Evolutionary conservation across 2,888 invertebrate species (phyloP).

Genomic region (Blera fallax): DNA sequence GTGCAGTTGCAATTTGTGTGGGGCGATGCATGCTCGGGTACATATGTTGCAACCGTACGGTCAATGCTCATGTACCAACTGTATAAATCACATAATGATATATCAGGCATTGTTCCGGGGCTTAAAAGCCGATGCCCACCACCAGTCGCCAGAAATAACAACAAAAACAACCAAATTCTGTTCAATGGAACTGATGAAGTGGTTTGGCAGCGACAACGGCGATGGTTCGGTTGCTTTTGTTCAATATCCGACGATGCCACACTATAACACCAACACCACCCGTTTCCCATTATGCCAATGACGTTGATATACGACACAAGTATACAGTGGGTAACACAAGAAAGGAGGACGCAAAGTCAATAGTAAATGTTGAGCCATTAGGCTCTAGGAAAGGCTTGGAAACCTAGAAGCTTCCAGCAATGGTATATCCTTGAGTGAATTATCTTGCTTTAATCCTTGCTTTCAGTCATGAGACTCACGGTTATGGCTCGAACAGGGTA

Average conservation of each 20-base stretch:
- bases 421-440: too few species aligned
- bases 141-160: conserved; percentile 24
- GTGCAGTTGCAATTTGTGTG: conserved; percentile 53
- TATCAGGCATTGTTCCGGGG: conserved; percentile 64
- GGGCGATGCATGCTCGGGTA: conserved; percentile 7
- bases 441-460: too few species aligned
- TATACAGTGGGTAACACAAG: conserved; percentile 26
- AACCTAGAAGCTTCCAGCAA: too few species aligned
- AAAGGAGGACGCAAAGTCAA: background rate
- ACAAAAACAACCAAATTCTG: conserved; percentile 58
- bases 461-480: too few species aligned
- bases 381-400: too few species aligned
- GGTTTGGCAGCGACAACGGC: conserved; percentile 66
- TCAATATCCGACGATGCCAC: conserved; percentile 53
- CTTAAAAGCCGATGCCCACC: conserved; percentile 54
- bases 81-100: conserved; percentile 67
- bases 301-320: conserved; percentile 21
- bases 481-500: too few species aligned
- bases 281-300: conserved; percentile 44
- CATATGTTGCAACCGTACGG: conserved; percentile 59
- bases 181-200: conserved; percentile 71
- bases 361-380: background rate
- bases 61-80: conserved; percentile 53
- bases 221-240: conserved; percentile 55
- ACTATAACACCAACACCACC: conserved; percentile 51